Evolutionary conservation across 2,113 vertebrate species (phyloP).

Genomic region (Heterotis niloticus): DNA sequence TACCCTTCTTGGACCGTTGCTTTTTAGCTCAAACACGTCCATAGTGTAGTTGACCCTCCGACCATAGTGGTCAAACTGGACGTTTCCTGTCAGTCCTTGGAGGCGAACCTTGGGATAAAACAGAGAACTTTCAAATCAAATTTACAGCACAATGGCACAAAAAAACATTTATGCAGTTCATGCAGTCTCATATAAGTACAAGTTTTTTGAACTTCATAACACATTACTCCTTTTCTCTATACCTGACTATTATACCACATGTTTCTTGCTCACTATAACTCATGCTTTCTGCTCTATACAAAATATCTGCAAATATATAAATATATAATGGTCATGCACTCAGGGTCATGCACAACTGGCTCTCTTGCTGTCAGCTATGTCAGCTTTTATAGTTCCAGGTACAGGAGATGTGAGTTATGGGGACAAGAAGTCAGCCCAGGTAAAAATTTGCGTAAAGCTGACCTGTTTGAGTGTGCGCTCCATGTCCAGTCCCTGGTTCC

Average conservation of each 20-base stretch:
- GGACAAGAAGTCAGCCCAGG: background rate
- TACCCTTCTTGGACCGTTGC: constrained; percentile 88
- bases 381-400: too few species aligned
- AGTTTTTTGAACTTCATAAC: too few species aligned
- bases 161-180: background rate
- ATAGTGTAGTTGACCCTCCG: constrained; percentile 96
- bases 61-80: constrained; percentile 97
- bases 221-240: too few species aligned
- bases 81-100: constrained; percentile 95
- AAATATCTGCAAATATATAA: too few species aligned
- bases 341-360: too few species aligned
- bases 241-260: too few species aligned
- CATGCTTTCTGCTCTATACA: too few species aligned
- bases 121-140: background rate
- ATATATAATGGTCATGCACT: too few species aligned
- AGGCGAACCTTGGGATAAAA: constrained; percentile 78
- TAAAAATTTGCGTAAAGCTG: background rate
- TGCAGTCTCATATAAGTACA: background rate
- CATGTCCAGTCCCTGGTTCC: constrained; percentile 94
- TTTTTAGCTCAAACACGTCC: constrained; percentile 97
- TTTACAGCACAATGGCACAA: background rate
- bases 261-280: too few species aligned
- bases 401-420: background rate
- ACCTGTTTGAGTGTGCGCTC: constrained; percentile 84
- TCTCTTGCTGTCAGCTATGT: too few species aligned